Conservation (phyloP, 64 coral and sea anemone genomes). For the Platygyra sinensis region DNA sequence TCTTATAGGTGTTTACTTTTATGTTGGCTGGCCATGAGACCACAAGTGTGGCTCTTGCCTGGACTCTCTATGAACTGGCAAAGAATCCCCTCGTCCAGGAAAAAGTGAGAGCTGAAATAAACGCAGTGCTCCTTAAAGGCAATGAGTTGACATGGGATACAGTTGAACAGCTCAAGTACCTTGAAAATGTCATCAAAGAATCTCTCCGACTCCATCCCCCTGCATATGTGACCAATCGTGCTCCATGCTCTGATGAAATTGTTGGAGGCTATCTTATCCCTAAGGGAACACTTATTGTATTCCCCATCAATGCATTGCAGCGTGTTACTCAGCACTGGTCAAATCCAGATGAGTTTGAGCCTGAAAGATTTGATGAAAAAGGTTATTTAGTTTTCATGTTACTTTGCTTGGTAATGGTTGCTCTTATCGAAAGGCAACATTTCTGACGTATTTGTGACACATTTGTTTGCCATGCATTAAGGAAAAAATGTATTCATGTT, state of each 20-base stretch:
- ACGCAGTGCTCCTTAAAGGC: not conserved
- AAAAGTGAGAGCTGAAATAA: slow-evolving; percentile 19
- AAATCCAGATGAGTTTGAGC: slow-evolving; percentile 65
- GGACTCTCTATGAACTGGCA: slow-evolving; percentile 74
- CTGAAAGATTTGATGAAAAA: slow-evolving; percentile 53
- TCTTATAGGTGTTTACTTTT: slow-evolving; percentile 46
- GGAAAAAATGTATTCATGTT: no score
- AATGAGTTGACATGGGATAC: slow-evolving; percentile 43
- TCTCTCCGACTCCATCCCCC: slow-evolving; percentile 71
- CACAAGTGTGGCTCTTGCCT: slow-evolving; percentile 60
- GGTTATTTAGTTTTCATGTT: slow-evolving; percentile 11
- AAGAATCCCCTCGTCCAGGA: slow-evolving; percentile 63
- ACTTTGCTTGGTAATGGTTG: no score
- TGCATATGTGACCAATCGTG: not conserved
- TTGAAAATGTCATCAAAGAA: slow-evolving; percentile 72
- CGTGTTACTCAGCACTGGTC: slow-evolving; percentile 44
- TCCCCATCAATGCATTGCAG: slow-evolving; percentile 46
- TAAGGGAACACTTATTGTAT: slow-evolving; percentile 16
- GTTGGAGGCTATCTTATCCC: slow-evolving; percentile 68
- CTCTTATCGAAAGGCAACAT: no score
- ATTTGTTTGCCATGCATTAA: no score
- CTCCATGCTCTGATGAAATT: not conserved
- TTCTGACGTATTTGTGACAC: no score
- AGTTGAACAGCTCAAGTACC: slow-evolving; percentile 48
- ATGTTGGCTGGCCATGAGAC: slow-evolving; percentile 70